Base-by-base conservation (phyloP, 2,888 invertebrate genomes). In the Thecocarcelia acutangulata region DNA sequence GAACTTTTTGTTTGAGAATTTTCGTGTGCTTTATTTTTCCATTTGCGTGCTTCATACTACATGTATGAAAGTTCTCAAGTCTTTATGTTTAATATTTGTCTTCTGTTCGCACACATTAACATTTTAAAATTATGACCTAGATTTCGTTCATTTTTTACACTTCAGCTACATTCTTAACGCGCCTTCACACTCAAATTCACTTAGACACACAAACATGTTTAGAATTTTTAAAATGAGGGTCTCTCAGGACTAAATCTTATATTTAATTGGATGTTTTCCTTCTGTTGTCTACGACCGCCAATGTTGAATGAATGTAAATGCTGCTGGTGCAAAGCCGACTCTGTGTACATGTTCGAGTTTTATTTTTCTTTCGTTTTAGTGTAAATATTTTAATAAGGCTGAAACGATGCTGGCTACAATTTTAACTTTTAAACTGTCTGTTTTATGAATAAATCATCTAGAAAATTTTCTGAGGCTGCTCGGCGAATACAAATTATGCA, bases 231-330 rank as follows among this genome's bases (percentile, higher is more conserved):
- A 15, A 52, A 54, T 24, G 37, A 42, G 56, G 56, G 40, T 59
- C 81, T 81, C 64, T 59, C 54, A 59, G 68, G 76, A 77, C 56
- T 73, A 44, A 24, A n/a, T 42, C 42, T 63, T 19, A 52, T 58
- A 73, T 81, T 77, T 77, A 81, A 81, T 81, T 81, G 81, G 50
- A 73, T 73, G 69, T 48, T 63, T 68, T 58, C 28, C 46, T 37
- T 40, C 15, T 15, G 15, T 33, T 13, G 19, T 59, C 33, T 21
- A 12, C 68, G 42, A 24, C 12, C 15, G 21, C 21, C 54, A 44
- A 61, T 42, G 8, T 33, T 17, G 15, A 1, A 19, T 12, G 11
- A 17, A 42, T 44, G 15, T 9, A 37, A 9, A 9, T 21, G 24
- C 17, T 58, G 12, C 28, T 70, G n/a, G n/a, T 54, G 58, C 28